Base-by-base conservation (phyloP, 2,113 vertebrate species). In the Chaetorhynchus papuensis region DNA sequence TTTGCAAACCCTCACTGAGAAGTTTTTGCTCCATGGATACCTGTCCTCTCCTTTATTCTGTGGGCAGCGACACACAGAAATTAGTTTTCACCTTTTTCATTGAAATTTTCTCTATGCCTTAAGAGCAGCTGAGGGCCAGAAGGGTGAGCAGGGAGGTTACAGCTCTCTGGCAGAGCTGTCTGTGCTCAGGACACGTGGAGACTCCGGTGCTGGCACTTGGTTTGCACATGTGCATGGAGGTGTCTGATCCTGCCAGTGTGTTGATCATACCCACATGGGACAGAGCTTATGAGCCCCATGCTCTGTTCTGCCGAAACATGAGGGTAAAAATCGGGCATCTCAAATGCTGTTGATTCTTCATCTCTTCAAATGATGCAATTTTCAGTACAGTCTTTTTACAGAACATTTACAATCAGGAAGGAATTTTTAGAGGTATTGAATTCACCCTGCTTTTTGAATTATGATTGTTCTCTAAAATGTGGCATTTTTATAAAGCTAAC, bases 181-280 rank as follows among this genome's bases (percentile, higher is more conserved):
- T 59, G 22, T 26, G 37, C n/a, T 65, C 14, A 14, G 75, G 21
- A 19, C 6, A 5, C 0, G 1, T 2, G 1, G 27, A 47, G 35
- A 31, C 21, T 44, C 8, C 26, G 33, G 28, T 6, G 3, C 52
- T n/a, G 72, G 28, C 33, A 11, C 39, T 16, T 54, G 19, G 13
- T 60, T 56, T 52, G 54, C 31, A 6, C n/a, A 0, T 9, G n/a
- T 13, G 13, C 17, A 1, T 39, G 47, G 50, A 59, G 28, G 14
- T 42, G 6, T 35, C 47, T 50, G 22, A 15, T 76, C 57, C 47
- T 53, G 16, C 56, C 42, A 27, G 23, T 0, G 0, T 24, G 8
- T 57, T 44, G 31, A 7, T 70, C 52, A 21, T 8, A 10, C 14
- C 27, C 5, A 7, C 0, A 0, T 13, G 23, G 30, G 64, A 37